Conservation (phyloP, 2,888 invertebrate species). For the Andrena bicolor region DNA sequence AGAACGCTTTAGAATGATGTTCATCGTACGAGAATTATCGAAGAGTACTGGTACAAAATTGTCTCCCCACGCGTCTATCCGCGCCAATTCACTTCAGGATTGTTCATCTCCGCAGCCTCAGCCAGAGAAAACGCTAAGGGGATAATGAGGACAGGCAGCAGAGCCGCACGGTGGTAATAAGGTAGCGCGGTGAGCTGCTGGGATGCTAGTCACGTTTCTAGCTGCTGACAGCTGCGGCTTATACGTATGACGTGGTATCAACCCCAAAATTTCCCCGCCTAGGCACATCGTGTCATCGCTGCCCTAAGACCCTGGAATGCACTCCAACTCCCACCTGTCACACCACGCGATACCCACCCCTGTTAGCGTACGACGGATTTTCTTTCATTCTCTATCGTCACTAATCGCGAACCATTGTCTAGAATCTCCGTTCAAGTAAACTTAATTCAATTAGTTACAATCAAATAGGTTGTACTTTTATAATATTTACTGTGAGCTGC, state of each 20-base stretch:
- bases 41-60: conserved; percentile 5
- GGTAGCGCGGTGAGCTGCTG: conserved; percentile 79
- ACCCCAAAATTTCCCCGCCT: conserved; percentile 82
- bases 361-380: conserved; percentile 24
- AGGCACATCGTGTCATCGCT: conserved; percentile 81
- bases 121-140: conserved; percentile 82
- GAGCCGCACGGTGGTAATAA: conserved; percentile 82
- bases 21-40: neutral
- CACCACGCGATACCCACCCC: conserved; percentile 45
- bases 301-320: conserved; percentile 82
- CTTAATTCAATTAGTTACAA: neutral
- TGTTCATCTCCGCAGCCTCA: conserved; percentile 69
- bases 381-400: conserved; percentile 21
- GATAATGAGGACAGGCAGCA: conserved; percentile 80
- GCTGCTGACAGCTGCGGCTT: conserved; percentile 85
- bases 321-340: conserved; percentile 77
- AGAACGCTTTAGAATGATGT: neutral
- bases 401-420: neutral
- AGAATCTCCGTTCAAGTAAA: neutral
- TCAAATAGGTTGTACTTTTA: neutral
- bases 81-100: conserved; percentile 28
- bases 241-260: conserved; percentile 85
- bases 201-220: conserved; percentile 85
- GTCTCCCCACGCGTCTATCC: conserved; percentile 3
- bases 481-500: neutral